Conservation (phyloP, 2,113 vertebrate genomes). For the Siphamia tubifer region DNA sequence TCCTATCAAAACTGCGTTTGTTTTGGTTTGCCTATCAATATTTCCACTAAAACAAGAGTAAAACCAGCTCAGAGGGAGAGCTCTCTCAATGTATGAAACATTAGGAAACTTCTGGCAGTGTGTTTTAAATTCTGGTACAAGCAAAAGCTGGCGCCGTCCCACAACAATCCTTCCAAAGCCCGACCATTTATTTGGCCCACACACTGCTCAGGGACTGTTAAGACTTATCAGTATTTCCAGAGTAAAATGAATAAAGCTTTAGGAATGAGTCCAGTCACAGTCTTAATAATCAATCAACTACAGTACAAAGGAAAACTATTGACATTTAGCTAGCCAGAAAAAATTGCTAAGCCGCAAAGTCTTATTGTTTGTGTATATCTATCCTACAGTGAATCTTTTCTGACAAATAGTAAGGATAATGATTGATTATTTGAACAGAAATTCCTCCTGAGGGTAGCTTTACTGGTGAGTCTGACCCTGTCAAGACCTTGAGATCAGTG, state of each 20-base stretch:
- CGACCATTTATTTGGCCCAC: slow-evolving; percentile 49
- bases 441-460: neutral
- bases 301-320: slow-evolving; percentile 27
- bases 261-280: slow-evolving; percentile 27
- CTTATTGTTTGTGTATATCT: neutral
- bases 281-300: slow-evolving; percentile 41
- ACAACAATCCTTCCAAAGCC: neutral
- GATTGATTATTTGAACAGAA: neutral
- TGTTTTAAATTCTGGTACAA: slow-evolving; percentile 44
- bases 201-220: slow-evolving; percentile 21
- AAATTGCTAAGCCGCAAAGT: slow-evolving; percentile 6
- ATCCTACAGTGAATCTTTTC: too few species aligned
- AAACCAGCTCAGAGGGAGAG: neutral
- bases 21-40: slow-evolving; percentile 58
- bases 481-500: neutral
- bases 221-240: slow-evolving; percentile 66
- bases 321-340: neutral
- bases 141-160: slow-evolving; percentile 46
- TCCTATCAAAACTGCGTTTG: slow-evolving; percentile 64
- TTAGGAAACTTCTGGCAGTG: slow-evolving; percentile 55
- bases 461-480: neutral
- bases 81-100: slow-evolving; percentile 30
- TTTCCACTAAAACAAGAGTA: slow-evolving; percentile 55
- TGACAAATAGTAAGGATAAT: neutral
- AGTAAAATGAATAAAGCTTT: slow-evolving; percentile 40